A percentile compares a stretch with the other conserved stretches of the same genome.
phyloP scores from a whole-genome alignment of 2,888 invertebrate species.

The Ephialtes manifestator region DNA sequence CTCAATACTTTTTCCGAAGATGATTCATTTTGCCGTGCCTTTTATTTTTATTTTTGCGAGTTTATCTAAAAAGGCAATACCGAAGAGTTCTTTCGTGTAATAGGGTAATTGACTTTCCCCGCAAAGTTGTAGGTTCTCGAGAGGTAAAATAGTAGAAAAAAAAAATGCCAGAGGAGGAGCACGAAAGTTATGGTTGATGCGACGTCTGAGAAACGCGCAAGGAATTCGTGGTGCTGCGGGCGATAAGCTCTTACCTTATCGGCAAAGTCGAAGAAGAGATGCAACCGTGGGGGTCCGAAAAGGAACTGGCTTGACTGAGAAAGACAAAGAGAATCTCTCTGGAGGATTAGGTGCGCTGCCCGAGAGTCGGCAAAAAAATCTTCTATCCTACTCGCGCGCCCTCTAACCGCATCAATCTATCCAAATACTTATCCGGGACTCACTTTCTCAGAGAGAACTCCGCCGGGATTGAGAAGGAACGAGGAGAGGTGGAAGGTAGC shows the following conservation, averaged over 20 bases:
- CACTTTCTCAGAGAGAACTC: slow-evolving; percentile 47
- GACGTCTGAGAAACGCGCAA: slow-evolving; percentile 30
- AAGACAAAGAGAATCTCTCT: slow-evolving; percentile 51
- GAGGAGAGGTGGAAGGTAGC: slow-evolving; percentile 41
- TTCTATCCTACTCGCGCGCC: slow-evolving; percentile 35
- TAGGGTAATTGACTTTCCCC: slow-evolving; percentile 43
- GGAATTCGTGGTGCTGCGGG: slow-evolving; percentile 45
- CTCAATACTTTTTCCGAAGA: neutral
- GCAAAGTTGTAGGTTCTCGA: slow-evolving; percentile 39
- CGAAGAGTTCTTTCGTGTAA: slow-evolving; percentile 4
- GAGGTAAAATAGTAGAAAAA: slow-evolving; percentile 19
- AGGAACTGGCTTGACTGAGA: neutral
- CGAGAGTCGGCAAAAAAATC: slow-evolving; percentile 53
- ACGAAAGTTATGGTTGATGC: slow-evolving; percentile 18
- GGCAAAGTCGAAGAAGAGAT: slow-evolving; percentile 40
- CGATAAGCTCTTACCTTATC: slow-evolving; percentile 63
- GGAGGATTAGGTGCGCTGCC: neutral
- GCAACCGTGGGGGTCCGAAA: slow-evolving; percentile 57
- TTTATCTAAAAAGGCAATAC: neutral
- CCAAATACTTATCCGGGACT: slow-evolving; percentile 58
- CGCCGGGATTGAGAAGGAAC: slow-evolving; percentile 28
- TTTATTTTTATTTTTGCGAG: neutral
- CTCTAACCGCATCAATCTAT: slow-evolving; percentile 45
- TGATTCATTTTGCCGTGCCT: neutral
- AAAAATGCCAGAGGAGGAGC: slow-evolving; percentile 5